Percentiles rank a stretch among this genome's conserved stretches.
Evolutionary conservation across 2,888 invertebrate genomes (phyloP).

Genomic region (Xylota segnis): DNA sequence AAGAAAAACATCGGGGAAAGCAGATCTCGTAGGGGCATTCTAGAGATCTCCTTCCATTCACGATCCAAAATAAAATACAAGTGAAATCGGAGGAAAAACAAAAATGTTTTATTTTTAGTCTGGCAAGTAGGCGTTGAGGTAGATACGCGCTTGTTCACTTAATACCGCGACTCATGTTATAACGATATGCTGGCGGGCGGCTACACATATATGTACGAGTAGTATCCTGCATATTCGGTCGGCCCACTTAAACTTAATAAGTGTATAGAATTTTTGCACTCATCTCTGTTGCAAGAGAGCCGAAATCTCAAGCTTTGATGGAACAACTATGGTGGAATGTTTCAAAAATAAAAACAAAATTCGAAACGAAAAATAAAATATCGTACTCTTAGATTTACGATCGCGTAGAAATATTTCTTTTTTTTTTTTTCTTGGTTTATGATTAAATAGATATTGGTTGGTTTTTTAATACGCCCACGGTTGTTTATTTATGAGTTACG

Average conservation of each 20-base stretch:
- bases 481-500: constrained; percentile 59
- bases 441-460: constrained; percentile 62
- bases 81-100: constrained; percentile 72
- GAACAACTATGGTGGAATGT: constrained; percentile 50
- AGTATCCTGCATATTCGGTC: constrained; percentile 48
- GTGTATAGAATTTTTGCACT: constrained; percentile 69
- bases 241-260: constrained; percentile 60
- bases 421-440: constrained; percentile 39
- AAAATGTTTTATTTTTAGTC: constrained; percentile 69
- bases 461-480: constrained; percentile 64
- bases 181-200: constrained; percentile 39
- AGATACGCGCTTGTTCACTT: constrained; percentile 57
- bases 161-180: constrained; percentile 64
- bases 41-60: constrained; percentile 59
- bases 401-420: constrained; percentile 36
- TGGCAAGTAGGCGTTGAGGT: constrained; percentile 67
- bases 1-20: constrained; percentile 37
- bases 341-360: constrained; percentile 61
- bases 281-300: constrained; percentile 64
- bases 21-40: constrained; percentile 22
- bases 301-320: constrained; percentile 48
- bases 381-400: constrained; percentile 52
- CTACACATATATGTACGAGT: constrained; percentile 39
- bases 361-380: constrained; percentile 41
- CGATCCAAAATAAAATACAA: constrained; percentile 71